Evolutionary conservation across 2,113 vertebrate species (phyloP), one percentile per base, ranked within the genome.

Genomic region (Lycocorax pyrrhopterus): DNA sequence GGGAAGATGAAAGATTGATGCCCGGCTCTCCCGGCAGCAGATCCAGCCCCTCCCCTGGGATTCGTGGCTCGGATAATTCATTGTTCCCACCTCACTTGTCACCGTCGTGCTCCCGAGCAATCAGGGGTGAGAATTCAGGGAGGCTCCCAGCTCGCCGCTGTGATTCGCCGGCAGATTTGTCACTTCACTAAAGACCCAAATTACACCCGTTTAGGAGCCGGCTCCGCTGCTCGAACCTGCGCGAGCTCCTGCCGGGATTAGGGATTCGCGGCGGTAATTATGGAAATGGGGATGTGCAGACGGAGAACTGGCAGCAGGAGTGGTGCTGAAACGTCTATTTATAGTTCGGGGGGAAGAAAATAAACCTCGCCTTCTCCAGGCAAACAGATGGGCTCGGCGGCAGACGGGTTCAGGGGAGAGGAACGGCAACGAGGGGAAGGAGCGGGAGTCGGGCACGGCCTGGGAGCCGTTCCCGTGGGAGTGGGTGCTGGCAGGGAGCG

Each of bases 261-360:
- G 94, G 95, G 97, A 94, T 94, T 88, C 71, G 56, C 94, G 62
- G 97, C 68, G 39, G 91, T 93, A 92, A 97, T 97, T 96, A 97
- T 96, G 97, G 68, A 96, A 94, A 97, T 96, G 97, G 88, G 83
- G 97, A 96, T 93, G 97, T 96, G 97, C 69, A 96, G 97, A 97
- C 82, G 96, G 94, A 86, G 94, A 97, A 52, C 96, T 96, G 98
- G 97, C 97, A 98, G 88, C 74, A 0, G 85, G 90, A 92, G 91
- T 52, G 80, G 93, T 13, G 92, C 96, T 92, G 95, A 93, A 89
- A 84, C 10, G 15, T 73, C 97, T 98, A 97, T 98, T 98, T 97
- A 97, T 98, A 97, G 97, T 27, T 5, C 35, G 5, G 18, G 59
- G 66, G 27, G 6, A 52, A 12, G 47, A 14, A 41, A 69, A 75